Conservation (phyloP, 2,797 vertebrate genomes). For the Strix occidentalis region DNA sequence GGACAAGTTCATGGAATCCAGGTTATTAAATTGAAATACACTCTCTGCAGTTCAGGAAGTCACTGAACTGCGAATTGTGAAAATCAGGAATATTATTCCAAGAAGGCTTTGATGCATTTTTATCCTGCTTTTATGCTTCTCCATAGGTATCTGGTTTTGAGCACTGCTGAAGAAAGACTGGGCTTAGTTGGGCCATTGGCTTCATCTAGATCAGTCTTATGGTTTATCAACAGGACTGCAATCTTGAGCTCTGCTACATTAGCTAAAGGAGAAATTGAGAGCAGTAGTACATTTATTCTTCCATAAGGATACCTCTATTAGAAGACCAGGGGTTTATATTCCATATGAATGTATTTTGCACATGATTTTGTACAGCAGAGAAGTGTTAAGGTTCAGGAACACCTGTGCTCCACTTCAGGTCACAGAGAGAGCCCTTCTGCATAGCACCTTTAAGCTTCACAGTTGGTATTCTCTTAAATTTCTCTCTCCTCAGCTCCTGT, state of each 20-base stretch:
- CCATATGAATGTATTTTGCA: not conserved
- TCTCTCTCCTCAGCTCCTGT: fast-evolving
- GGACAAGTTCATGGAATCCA: not conserved
- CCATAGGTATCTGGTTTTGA: not conserved
- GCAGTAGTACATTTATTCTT: not conserved
- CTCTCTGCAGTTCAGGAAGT: not conserved
- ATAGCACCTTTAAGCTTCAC: not conserved
- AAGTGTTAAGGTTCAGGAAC: not conserved
- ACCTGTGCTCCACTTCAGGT: not conserved
- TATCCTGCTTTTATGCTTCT: not conserved
- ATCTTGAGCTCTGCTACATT: not conserved
- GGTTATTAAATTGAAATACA: not conserved
- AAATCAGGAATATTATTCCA: not conserved
- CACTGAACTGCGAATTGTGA: not conserved
- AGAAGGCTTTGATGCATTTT: not conserved
- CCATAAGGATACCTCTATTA: not conserved
- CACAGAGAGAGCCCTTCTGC: not conserved
- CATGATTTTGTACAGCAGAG: not conserved
- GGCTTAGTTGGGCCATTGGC: not conserved
- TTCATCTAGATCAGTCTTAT: not conserved
- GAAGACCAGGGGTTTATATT: not conserved
- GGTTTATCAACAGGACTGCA: not conserved
- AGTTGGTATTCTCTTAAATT: not conserved
- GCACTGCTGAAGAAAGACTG: not conserved
- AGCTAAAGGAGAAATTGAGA: not conserved